Evolutionary conservation across 1,140 invertebrate genomes (phyloP).

Genomic region (Himalopsyche phryganea): DNA sequence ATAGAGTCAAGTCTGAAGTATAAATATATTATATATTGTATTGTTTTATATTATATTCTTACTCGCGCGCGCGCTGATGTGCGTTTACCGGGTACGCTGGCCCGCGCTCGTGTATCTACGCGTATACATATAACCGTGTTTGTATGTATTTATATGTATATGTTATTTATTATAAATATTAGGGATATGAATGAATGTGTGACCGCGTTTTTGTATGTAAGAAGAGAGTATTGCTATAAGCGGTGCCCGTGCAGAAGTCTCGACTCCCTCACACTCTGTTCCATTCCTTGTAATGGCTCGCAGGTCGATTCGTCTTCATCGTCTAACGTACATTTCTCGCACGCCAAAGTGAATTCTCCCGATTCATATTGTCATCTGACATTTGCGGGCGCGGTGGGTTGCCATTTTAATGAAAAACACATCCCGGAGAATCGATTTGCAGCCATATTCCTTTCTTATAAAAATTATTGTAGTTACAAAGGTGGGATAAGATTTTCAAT

Average conservation of each 20-base stretch:
- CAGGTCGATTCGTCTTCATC: too few species aligned
- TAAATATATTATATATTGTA: conserved; percentile 23
- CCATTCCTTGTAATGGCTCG: conserved; percentile 24
- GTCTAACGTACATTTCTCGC: too few species aligned
- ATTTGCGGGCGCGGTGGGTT: neutral
- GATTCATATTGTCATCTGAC: too few species aligned
- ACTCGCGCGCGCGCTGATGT: conserved; percentile 7
- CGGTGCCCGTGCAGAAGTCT: conserved; percentile 33
- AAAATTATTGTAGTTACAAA: conserved; percentile 19
- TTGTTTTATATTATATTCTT: conserved; percentile 17
- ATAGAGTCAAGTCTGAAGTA: conserved; percentile 35
- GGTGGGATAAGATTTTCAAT: conserved; percentile 23
- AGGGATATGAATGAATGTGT: conserved; percentile 9
- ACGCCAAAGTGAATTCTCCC: too few species aligned
- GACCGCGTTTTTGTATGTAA: too few species aligned
- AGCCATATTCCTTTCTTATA: conserved; percentile 31
- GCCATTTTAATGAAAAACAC: neutral
- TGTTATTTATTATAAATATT: conserved; percentile 32
- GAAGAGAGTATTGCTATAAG: conserved; percentile 14
- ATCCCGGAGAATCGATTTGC: neutral
- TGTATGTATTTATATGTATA: conserved; percentile 29
- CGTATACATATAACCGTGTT: conserved; percentile 15
- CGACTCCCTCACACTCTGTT: conserved; percentile 28
- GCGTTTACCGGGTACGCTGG: conserved; percentile 1
- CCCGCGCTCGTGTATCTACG: neutral